Base-by-base conservation (phyloP, 1,140 invertebrate genomes). In the Stenopsyche tienmushanensis region DNA sequence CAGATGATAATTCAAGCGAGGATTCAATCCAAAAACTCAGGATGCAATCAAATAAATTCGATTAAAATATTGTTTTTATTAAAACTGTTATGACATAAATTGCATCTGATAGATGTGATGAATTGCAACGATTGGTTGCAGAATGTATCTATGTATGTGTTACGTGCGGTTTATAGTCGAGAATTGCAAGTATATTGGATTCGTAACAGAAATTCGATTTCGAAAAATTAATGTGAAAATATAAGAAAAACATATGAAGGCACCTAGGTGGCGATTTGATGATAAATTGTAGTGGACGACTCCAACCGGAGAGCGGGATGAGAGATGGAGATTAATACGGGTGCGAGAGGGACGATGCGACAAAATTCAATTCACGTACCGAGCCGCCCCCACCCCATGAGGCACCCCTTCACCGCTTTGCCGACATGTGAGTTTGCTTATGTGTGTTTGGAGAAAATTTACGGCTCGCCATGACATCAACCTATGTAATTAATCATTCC, bases 331-430 rank as follows among this genome's bases (percentile, higher is more conserved):
- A 39, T 39, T 41, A n/a, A 10, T 2, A 17, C n/a, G 5, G 23
- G 57, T 7, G 41, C 1, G 49, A 59, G 34, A n/a, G 50, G 53
- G 52, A 63, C 25, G 52, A 45, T 10, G 59, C 21, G 17, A 54
- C 45, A 62, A 69, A 69, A 70, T 70, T 70, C 68, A 70, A 70
- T 70, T 70, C 68, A 70, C 68, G 62, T 70, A 53, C 64, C 64
- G 41, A 54, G 57, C 64, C 49, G 3, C 60, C 26, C 17, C 44
- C 55, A 34, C 26, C 21, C 55, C 17, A 2, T 25, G 15, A 8
- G n/a, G 18, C 29, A 45, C 57, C 57, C 57, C 10, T 23, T 8
- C 13, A 21, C 42, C 39, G n/a, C 10, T 9, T 10, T 44, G 21
- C 66, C 58, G 54, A 69, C 67, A 65, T 65, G 64, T 65, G 64